Evolutionary conservation across 2,113 vertebrate species (phyloP).

Genomic region (Monarcha castaneiventris): DNA sequence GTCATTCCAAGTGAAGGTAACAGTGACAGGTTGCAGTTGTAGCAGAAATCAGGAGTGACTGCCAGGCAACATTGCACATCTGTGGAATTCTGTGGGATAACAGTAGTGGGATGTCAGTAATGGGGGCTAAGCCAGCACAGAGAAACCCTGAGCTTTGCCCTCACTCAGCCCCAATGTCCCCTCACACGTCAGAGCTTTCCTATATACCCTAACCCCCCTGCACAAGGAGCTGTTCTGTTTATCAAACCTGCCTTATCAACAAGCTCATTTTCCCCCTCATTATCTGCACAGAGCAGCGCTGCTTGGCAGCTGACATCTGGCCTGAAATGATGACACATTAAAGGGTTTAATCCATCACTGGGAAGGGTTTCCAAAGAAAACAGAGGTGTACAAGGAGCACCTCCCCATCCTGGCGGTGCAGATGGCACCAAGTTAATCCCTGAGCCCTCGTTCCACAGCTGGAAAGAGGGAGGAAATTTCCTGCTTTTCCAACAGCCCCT

Average conservation of each 20-base stretch:
- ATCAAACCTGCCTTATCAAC: background rate
- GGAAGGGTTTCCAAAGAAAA: background rate
- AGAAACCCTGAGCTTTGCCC: background rate
- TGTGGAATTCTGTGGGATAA: background rate
- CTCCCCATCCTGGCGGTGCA: background rate
- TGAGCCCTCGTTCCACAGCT: background rate
- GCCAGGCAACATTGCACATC: too few relatives aligned
- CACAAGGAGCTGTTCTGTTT: background rate
- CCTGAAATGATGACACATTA: background rate
- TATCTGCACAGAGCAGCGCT: background rate
- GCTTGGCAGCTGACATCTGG: background rate
- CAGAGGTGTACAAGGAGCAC: background rate
- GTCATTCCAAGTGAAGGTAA: background rate
- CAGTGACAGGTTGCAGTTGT: background rate
- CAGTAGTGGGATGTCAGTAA: fast-evolving
- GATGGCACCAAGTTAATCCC: slow-evolving; percentile 17
- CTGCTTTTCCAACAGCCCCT: background rate
- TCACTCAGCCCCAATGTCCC: background rate
- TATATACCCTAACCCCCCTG: fast-evolving
- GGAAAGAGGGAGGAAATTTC: background rate
- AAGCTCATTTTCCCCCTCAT: background rate
- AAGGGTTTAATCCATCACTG: background rate
- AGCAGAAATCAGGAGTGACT: background rate
- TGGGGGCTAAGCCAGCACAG: background rate
- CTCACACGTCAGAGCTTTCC: fast-evolving